phyloP scores from a whole-genome alignment of 1,140 invertebrate genomes.

The Aphis craccivora region DNA sequence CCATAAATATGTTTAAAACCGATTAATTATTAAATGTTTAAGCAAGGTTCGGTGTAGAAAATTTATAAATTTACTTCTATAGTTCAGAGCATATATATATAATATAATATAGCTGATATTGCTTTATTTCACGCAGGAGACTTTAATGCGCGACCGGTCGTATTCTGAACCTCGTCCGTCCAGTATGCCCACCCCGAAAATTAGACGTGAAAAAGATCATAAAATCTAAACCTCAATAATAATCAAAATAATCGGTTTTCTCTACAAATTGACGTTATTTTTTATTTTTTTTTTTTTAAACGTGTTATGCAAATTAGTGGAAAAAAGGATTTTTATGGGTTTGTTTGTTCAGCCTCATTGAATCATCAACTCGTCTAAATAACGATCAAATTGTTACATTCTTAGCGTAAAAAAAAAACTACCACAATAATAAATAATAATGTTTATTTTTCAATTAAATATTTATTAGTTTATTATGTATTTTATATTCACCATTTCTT shows the following conservation, averaged over 20 bases:
- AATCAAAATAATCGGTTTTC: slow-evolving; percentile 50
- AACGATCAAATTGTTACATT: slow-evolving; percentile 21
- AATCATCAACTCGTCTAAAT: slow-evolving; percentile 30
- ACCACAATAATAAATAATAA: slow-evolving; percentile 25
- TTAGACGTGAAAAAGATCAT: slow-evolving; percentile 28
- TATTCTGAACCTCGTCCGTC: slow-evolving; percentile 21
- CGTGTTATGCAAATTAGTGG: slow-evolving; percentile 51
- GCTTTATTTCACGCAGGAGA: not conserved
- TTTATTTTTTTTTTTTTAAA: not conserved
- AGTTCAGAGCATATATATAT: not conserved
- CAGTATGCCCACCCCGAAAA: slow-evolving; percentile 33
- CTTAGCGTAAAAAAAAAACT: slow-evolving; percentile 14
- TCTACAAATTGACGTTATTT: slow-evolving; percentile 54
- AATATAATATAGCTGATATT: not conserved
- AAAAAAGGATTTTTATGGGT: slow-evolving; percentile 49
- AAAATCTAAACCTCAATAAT: slow-evolving; percentile 39
- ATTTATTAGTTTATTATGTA: not conserved
- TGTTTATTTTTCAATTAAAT: slow-evolving; percentile 38
- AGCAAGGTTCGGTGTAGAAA: not conserved
- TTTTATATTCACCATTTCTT: not conserved
- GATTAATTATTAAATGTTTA: slow-evolving; percentile 12
- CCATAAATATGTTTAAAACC: not conserved
- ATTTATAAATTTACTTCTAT: not conserved
- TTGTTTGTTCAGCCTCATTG: slow-evolving; percentile 51
- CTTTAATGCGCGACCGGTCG: slow-evolving; percentile 38